phyloP scores from a whole-genome alignment of 2,888 invertebrate species.

The Drosophila antonietae region DNA sequence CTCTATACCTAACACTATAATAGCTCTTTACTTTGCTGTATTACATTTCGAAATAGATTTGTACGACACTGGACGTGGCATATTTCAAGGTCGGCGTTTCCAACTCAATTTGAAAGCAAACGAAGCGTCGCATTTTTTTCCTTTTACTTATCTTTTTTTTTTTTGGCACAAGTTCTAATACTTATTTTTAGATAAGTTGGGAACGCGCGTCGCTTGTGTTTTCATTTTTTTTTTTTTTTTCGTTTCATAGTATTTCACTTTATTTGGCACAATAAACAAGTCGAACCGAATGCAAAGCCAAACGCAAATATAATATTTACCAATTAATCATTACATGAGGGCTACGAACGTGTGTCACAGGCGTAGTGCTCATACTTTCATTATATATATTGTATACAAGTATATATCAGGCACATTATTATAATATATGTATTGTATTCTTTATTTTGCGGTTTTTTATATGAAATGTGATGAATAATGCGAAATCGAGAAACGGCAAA shows the following conservation, averaged over 20 bases:
- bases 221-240: not conserved
- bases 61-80: slow-evolving; percentile 31
- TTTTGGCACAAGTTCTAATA: slow-evolving; percentile 76
- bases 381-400: slow-evolving; percentile 18
- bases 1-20: no score
- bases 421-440: slow-evolving; percentile 17
- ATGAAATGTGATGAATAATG: slow-evolving; percentile 30
- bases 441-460: slow-evolving; percentile 26
- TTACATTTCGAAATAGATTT: slow-evolving; percentile 27
- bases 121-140: slow-evolving; percentile 23
- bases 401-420: slow-evolving; percentile 27
- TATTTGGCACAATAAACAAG: slow-evolving; percentile 55
- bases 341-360: slow-evolving; percentile 39
- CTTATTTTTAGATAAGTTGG: slow-evolving; percentile 71
- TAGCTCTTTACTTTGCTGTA: not conserved
- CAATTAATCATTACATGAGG: slow-evolving; percentile 56
- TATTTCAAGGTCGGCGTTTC: slow-evolving; percentile 62
- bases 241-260: slow-evolving; percentile 14
- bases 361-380: slow-evolving; percentile 27
- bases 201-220: slow-evolving; percentile 33
- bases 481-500: slow-evolving; percentile 7
- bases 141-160: slow-evolving; percentile 36
- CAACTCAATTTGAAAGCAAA: slow-evolving; percentile 13
- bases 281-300: slow-evolving; percentile 29
- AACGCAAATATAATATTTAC: slow-evolving; percentile 29